These are phyloP conservation scores for Ornithoptera alexandrae DNA, from an alignment of 2,888 invertebrate species.

Conservation along the genomic window DNA sequence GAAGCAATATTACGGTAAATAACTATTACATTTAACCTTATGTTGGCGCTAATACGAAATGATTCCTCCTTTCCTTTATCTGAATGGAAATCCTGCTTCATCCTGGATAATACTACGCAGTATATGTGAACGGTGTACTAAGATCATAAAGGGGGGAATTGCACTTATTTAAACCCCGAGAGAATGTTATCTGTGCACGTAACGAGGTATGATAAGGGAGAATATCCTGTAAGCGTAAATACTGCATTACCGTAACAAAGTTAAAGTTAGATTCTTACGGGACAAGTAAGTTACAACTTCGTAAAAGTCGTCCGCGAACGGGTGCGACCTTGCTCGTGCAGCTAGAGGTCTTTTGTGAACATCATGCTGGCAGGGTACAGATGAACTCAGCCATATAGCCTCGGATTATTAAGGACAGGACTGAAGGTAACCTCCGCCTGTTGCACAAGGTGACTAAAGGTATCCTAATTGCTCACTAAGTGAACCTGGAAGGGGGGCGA, in stretches of 20 bases:
- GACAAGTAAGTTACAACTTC: conserved; percentile 14
- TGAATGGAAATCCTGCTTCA: too few species aligned
- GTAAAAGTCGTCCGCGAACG: neutral
- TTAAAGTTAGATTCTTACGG: conserved; percentile 13
- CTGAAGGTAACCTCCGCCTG: too few species aligned
- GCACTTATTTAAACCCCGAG: conserved; percentile 1
- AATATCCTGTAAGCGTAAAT: conserved; percentile 8
- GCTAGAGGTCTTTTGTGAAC: neutral
- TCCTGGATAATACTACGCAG: neutral
- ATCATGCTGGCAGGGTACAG: neutral
- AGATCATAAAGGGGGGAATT: conserved; percentile 2
- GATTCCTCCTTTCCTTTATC: too few species aligned
- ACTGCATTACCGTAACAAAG: conserved; percentile 16
- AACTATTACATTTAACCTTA: too few species aligned
- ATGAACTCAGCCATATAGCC: too few species aligned
- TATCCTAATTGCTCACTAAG: too few species aligned
- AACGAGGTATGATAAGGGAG: conserved; percentile 12
- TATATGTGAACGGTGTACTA: neutral
- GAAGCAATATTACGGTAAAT: too few species aligned
- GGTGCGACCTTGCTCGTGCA: conserved; percentile 5
- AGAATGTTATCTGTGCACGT: conserved; percentile 13
- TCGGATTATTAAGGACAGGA: too few species aligned
- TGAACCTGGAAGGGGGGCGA: too few species aligned
- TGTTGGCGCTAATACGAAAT: too few species aligned
- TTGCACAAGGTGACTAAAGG: too few species aligned